A percentile compares a stretch with the other conserved stretches of the same genome.
These are phyloP conservation scores for Sander lucioperca DNA, from an alignment of 2,113 vertebrate genomes.

Conservation along the genomic window DNA sequence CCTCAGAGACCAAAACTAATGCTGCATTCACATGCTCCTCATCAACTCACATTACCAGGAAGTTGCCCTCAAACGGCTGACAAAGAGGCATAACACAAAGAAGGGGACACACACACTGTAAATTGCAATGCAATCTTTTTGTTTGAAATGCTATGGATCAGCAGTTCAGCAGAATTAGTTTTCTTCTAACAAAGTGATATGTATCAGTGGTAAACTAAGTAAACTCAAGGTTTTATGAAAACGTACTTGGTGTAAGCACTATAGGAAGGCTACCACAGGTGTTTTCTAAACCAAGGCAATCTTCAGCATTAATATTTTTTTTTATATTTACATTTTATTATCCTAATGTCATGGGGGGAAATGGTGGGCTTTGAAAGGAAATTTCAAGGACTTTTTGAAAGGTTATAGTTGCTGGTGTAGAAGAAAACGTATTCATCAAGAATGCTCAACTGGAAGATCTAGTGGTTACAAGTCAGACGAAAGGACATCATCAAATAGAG, in stretches of 20 bases:
- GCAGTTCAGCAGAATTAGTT: not conserved
- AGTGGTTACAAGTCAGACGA: slow-evolving; percentile 11
- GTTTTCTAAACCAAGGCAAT: not conserved
- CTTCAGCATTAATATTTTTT: not conserved
- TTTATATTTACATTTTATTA: not conserved
- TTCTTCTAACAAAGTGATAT: not conserved
- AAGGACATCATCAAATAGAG: slow-evolving; percentile 23
- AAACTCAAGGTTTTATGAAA: not conserved
- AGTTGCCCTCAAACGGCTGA: not conserved
- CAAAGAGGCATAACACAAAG: not conserved
- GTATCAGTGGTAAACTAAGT: not conserved
- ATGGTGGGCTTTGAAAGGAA: not conserved
- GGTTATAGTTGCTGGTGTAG: not conserved
- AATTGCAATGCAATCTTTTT: not conserved
- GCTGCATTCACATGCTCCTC: not conserved
- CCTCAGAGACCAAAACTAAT: not conserved
- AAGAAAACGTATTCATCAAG: not conserved
- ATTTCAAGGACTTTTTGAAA: not conserved
- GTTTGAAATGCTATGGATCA: not conserved
- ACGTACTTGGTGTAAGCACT: not conserved
- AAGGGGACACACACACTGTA: not conserved
- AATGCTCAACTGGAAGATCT: not conserved
- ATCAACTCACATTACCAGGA: not conserved
- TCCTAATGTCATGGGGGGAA: too few species aligned
- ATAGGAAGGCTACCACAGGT: not conserved